These are phyloP conservation scores for Anguilla megastoma DNA, from an alignment of 2,797 vertebrate genomes.

Conservation along the genomic window DNA sequence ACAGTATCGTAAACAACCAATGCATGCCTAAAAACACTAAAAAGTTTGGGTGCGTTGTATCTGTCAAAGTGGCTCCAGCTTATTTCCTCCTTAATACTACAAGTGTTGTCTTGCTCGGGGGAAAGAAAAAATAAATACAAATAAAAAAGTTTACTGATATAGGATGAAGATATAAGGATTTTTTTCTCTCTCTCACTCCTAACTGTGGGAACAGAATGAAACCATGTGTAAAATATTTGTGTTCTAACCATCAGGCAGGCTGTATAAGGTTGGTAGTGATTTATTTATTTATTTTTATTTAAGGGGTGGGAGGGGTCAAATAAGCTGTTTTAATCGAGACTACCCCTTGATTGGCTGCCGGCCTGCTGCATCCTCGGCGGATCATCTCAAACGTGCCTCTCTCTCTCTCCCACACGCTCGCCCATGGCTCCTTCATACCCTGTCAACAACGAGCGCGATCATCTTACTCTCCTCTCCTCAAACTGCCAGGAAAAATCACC, in stretches of 20 bases:
- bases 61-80: slow-evolving; percentile 14
- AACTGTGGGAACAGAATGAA: neutral
- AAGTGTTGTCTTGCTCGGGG: neutral
- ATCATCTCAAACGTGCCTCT: neutral
- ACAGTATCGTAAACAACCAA: neutral
- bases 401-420: neutral
- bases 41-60: neutral
- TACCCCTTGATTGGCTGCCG: neutral
- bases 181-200: neutral
- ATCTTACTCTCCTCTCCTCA: neutral
- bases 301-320: neutral
- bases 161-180: neutral
- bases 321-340: neutral
- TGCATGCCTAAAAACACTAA: neutral
- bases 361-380: neutral
- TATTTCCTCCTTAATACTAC: slow-evolving; percentile 1
- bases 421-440: neutral
- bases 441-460: neutral
- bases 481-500: slow-evolving; percentile 27
- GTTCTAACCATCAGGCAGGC: neutral
- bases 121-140: neutral
- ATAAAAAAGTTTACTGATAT: neutral
- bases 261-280: neutral
- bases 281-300: no score
- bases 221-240: neutral